These are phyloP conservation scores for Trypoxylon attenuatum DNA, from an alignment of 2,888 invertebrate species.

Conservation along the genomic window DNA sequence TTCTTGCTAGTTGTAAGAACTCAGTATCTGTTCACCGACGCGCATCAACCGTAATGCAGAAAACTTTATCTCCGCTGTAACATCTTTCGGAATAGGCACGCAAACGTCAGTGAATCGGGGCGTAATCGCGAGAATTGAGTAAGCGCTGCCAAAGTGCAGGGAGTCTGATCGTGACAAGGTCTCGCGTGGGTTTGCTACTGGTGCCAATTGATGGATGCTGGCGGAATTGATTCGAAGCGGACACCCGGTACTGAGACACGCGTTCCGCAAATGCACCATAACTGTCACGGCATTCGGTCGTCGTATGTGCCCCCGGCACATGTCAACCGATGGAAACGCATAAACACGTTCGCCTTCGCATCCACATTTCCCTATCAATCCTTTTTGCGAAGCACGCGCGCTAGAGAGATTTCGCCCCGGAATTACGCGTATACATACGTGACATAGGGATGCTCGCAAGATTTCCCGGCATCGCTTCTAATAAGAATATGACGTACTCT, in stretches of 20 bases:
- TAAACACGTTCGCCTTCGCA: constrained; percentile 12
- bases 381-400: not conserved
- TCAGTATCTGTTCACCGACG: too few species aligned
- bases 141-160: too few species aligned
- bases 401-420: too few species aligned
- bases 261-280: constrained; percentile 53
- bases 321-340: constrained; percentile 19
- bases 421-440: too few species aligned
- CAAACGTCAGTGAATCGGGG: not conserved
- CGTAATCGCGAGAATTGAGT: not conserved
- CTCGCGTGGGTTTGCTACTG: too few species aligned
- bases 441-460: too few species aligned
- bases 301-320: constrained; percentile 39
- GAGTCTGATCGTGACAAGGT: too few species aligned
- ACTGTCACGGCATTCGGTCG: constrained; percentile 54
- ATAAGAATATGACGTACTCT: too few species aligned
- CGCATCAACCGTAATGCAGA: not conserved
- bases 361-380: not conserved
- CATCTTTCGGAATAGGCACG: too few species aligned
- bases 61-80: not conserved
- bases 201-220: constrained; percentile 10
- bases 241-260: constrained; percentile 53
- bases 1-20: too few species aligned
- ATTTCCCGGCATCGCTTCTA: too few species aligned
- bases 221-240: constrained; percentile 44